Percentiles rank a stretch among this genome's conserved stretches.
Evolutionary conservation across 2,888 invertebrate species (phyloP).

Genomic region (Plebejus anna): DNA sequence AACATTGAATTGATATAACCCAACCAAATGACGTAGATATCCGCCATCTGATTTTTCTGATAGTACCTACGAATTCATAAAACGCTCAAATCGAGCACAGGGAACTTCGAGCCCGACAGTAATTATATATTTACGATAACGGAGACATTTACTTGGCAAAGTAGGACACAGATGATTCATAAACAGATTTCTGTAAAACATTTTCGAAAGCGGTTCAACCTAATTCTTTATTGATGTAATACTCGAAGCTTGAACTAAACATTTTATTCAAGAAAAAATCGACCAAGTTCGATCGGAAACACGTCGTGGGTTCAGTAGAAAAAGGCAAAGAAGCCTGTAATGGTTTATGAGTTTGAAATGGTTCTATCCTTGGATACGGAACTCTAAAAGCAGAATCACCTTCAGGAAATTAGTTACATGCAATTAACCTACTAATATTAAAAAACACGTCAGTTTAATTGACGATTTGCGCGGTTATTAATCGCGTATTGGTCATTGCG

Average conservation of each 20-base stretch:
- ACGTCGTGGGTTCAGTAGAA: background rate
- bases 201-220: background rate
- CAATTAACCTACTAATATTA: background rate
- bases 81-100: background rate
- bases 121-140: slow-evolving; percentile 1
- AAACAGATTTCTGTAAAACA: slow-evolving; percentile 13
- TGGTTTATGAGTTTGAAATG: too few relatives aligned
- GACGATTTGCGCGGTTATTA: background rate
- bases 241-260: background rate
- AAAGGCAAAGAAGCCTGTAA: background rate
- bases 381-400: background rate
- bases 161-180: slow-evolving; percentile 1
- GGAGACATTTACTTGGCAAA: slow-evolving; percentile 11
- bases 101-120: background rate
- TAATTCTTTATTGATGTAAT: background rate
- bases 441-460: background rate
- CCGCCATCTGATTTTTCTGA: too few relatives aligned
- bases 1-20: background rate
- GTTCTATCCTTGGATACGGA: too few relatives aligned
- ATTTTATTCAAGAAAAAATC: background rate
- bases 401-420: background rate
- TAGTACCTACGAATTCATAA: background rate
- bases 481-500: background rate
- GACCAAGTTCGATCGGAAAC: background rate
- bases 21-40: too few relatives aligned